Conservation (phyloP, 2,888 invertebrate genomes). For the Hydriomena furcata region DNA sequence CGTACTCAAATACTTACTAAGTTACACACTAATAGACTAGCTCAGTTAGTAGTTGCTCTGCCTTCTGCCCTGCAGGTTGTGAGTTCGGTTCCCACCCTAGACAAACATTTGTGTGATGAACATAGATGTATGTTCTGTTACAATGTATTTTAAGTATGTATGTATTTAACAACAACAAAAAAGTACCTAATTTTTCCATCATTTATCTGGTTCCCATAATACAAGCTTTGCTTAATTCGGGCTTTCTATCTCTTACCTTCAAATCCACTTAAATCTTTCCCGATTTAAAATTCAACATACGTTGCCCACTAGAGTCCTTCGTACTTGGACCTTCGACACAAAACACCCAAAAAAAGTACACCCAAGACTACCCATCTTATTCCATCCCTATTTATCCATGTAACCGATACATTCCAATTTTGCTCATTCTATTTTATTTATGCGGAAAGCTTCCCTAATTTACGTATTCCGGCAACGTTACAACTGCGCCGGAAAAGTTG, state of each 20-base stretch:
- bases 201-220: no score
- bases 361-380: conserved; percentile 3
- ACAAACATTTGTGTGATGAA: no score
- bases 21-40: no score
- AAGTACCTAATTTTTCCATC: no score
- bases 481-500: conserved; percentile 35
- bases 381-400: conserved; percentile 30
- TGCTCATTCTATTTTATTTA: conserved; percentile 39
- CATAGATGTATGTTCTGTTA: no score
- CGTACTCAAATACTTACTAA: no score
- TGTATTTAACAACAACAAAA: background rate
- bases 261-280: background rate
- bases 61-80: no score
- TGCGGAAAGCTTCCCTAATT: conserved; percentile 33
- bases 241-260: background rate
- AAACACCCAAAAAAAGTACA: conserved; percentile 19
- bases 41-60: no score
- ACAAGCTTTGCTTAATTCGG: no score
- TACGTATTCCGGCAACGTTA: conserved; percentile 38
- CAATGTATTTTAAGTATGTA: no score
- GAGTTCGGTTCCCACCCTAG: no score
- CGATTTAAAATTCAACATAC: conserved; percentile 17
- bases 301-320: conserved; percentile 6
- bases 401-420: conserved; percentile 40
- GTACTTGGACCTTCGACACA: conserved; percentile 4